Base-by-base conservation (phyloP, 2,797 vertebrate species). In the Phaenicophaeus curvirostris region DNA sequence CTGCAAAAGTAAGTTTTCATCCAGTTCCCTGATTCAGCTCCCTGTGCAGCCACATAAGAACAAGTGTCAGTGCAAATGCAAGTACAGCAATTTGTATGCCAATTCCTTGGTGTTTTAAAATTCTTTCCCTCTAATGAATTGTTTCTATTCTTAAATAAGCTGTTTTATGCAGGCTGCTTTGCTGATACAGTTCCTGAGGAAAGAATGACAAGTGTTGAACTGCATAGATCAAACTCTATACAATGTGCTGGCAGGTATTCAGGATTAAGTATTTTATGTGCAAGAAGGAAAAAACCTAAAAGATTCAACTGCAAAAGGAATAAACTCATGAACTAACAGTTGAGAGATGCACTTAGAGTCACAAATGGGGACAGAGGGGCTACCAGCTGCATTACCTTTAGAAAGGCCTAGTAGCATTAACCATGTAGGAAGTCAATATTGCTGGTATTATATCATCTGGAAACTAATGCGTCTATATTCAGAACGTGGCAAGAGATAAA, bases 31-130 rank as follows among this genome's bases (percentile, higher is more conserved):
- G 74, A 83, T 90, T 85, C 81, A 71, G 78, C 65, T 90, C 74
- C 78, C 35, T 39, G 67, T 77, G 85, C 85, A 93, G 94, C 68
- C 65, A 83, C 85, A 93, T 73, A 93, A 93, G 87, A 35, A 53
- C 81, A 85, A 95, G 81, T 76, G 67, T 83, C 84, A 85, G 84
- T 48, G 90, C 51, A 96, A 95, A 95, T 72, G 87, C 84, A 82
- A 96, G 61, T 67, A 82, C 28, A 87, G 87, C 55, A 85, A 63
- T 44, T 55, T 63, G 51, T 81, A 20, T 85, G 89, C 89, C 95
- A 96, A 18, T 31, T 89, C 48, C 72, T 89, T 31, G n/a, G 46
- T 51, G 28, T 51, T 95, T 92, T 62, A 84, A 84, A 91, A 91
- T 91, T 68, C 76, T 68, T 93, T 72, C 58, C 73, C 54, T 54